Conservation (phyloP, 2,113 vertebrate genomes). For the Cyprinodon tularosa region DNA sequence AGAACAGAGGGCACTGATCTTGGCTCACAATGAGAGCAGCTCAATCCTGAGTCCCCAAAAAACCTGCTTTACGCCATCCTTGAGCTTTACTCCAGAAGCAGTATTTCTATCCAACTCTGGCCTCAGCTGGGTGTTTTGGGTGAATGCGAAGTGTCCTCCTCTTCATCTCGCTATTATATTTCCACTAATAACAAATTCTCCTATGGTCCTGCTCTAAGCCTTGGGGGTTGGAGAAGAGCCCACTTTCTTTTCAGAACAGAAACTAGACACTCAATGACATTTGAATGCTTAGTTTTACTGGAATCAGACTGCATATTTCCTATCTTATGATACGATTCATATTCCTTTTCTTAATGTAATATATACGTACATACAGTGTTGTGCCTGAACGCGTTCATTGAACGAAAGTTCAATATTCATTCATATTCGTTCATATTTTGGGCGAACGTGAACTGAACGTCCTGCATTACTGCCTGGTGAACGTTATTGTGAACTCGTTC, state of each 20-base stretch:
- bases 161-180: slow-evolving; percentile 43
- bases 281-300: slow-evolving; percentile 19
- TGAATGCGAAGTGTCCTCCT: slow-evolving; percentile 10
- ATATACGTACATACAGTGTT: too few species aligned
- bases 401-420: too few species aligned
- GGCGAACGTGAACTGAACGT: too few species aligned
- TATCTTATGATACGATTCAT: neutral
- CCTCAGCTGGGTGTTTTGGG: slow-evolving; percentile 19
- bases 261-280: slow-evolving; percentile 41
- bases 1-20: slow-evolving; percentile 24
- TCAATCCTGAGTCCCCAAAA: slow-evolving; percentile 34
- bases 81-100: slow-evolving; percentile 21
- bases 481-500: too few species aligned
- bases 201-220: slow-evolving; percentile 8
- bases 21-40: slow-evolving; percentile 39
- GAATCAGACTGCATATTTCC: neutral
- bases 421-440: too few species aligned
- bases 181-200: slow-evolving; percentile 50
- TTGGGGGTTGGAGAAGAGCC: slow-evolving; percentile 3
- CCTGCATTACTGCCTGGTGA: too few species aligned
- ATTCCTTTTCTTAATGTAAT: neutral
- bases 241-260: slow-evolving; percentile 38
- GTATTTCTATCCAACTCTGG: slow-evolving; percentile 18
- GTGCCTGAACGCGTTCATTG: too few species aligned
- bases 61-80: slow-evolving; percentile 41